Conservation (phyloP, 2,113 vertebrate species). For the Stegostoma tigrinum region DNA sequence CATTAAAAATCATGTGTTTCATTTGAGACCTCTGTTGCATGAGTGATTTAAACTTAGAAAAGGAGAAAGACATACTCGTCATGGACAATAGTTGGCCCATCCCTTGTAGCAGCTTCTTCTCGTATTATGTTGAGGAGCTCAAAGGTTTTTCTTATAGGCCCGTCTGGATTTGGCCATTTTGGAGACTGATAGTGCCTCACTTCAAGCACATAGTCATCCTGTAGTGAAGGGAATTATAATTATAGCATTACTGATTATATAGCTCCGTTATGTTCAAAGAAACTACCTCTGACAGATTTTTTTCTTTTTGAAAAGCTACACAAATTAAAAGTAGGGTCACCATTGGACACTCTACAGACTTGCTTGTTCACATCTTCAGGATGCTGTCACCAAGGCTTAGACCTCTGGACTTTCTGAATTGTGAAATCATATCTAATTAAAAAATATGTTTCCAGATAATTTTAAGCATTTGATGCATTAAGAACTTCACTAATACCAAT, state of each 20-base stretch:
- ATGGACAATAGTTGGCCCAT: constrained; percentile 77
- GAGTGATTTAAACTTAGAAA: not conserved
- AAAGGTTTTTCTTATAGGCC: constrained; percentile 85
- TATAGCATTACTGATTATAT: not conserved
- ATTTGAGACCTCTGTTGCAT: not conserved
- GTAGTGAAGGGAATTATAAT: not conserved
- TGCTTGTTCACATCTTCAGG: not conserved
- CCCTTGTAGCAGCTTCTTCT: constrained; percentile 63
- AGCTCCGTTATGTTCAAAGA: not conserved
- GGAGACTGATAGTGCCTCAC: constrained; percentile 81
- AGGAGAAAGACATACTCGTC: constrained; percentile 72
- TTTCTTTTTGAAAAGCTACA: too few relatives aligned
- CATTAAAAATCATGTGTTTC: not conserved
- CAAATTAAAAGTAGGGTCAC: not conserved
- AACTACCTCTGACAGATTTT: not conserved
- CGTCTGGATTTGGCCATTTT: constrained; percentile 90
- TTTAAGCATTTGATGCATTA: not conserved
- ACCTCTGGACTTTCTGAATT: not conserved
- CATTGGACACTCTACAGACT: not conserved
- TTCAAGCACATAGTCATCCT: constrained; percentile 92
- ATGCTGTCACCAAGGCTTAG: not conserved
- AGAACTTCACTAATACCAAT: not conserved
- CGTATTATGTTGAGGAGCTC: constrained; percentile 78
- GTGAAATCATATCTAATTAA: not conserved
- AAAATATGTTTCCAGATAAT: not conserved